Evolutionary conservation across 2,797 vertebrate species (phyloP), one percentile per base, ranked within the genome.

Genomic region (Microchirus variegatus): DNA sequence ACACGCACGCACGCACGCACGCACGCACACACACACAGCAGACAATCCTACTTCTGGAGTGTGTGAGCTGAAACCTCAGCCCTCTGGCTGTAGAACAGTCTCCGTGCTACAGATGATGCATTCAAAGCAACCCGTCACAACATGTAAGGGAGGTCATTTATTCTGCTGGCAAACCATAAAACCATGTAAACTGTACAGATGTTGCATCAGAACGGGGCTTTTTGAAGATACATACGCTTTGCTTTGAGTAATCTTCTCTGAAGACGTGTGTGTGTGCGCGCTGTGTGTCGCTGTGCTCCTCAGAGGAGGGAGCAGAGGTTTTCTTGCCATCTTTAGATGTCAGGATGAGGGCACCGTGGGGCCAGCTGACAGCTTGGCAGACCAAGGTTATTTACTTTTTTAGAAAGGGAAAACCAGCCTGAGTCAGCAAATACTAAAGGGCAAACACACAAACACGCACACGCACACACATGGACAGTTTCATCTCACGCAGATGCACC

Each of bases 341-440:
- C 53, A 44, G 82, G 63, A 76, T 19, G 26, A 83, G 87, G 84
- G 78, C 81, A 74, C 67, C 63, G 62, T 9, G 73, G 81, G 82
- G 82, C 81, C 81, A 80, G 73, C 77, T 67, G 82, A 88, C 87
- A 88, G 86, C 84, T 84, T 89, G 84, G 67, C 43, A 47, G 78
- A 73, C 78, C 82, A 87, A 90, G 84, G 88, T 88, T 88, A 85
- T 87, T 89, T 84, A 86, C 86, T 87, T 85, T 85, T 22, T 87
- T 80, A 78, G 77, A 83, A 81, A 72, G 75, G 67, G 26, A 80
- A 83, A 87, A 75, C 70, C 62, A 57, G 72, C 47, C 80, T 73
- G 78, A 89, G 83, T 90, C 84, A 87, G 88, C 85, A 85, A 71
- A 82, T 62, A 75, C 49, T 17, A 77, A 82, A 87, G 73, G 78